These are phyloP conservation scores for Acanthosepion esculentum DNA, from an alignment of 2,888 invertebrate genomes.

Conservation along the genomic window DNA sequence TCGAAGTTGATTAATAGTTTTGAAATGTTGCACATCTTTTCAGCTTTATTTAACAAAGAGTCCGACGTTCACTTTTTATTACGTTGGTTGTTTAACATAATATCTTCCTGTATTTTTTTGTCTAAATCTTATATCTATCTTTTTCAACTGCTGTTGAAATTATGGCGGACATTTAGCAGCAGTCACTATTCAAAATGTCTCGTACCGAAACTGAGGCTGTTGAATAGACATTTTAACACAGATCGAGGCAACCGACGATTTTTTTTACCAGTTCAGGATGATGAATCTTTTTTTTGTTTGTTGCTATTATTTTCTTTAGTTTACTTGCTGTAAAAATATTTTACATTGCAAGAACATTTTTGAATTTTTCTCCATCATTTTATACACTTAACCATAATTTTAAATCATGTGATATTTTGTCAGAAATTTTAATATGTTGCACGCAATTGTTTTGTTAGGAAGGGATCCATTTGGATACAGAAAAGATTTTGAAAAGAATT, in stretches of 20 bases:
- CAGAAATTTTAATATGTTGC: not conserved
- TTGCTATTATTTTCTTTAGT: not conserved
- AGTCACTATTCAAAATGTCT: no score
- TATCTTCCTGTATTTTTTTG: no score
- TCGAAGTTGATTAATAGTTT: not conserved
- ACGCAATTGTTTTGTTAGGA: not conserved
- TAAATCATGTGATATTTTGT: not conserved
- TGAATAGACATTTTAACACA: no score
- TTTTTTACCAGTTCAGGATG: not conserved
- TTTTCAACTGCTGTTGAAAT: no score
- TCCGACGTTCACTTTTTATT: not conserved
- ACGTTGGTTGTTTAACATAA: not conserved
- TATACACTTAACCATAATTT: not conserved
- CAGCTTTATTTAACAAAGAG: not conserved
- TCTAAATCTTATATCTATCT: no score
- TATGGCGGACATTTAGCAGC: no score
- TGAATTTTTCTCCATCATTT: not conserved
- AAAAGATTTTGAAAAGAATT: not conserved
- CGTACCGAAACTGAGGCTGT: no score
- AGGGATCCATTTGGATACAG: not conserved
- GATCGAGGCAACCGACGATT: no score
- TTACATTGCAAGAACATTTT: not conserved
- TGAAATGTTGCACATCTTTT: not conserved
- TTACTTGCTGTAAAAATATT: not conserved
- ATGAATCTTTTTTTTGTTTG: not conserved